Percentiles rank a stretch among this genome's conserved stretches.
These are phyloP conservation scores for Tiphia femorata DNA, from an alignment of 2,888 invertebrate genomes.

Conservation along the genomic window DNA sequence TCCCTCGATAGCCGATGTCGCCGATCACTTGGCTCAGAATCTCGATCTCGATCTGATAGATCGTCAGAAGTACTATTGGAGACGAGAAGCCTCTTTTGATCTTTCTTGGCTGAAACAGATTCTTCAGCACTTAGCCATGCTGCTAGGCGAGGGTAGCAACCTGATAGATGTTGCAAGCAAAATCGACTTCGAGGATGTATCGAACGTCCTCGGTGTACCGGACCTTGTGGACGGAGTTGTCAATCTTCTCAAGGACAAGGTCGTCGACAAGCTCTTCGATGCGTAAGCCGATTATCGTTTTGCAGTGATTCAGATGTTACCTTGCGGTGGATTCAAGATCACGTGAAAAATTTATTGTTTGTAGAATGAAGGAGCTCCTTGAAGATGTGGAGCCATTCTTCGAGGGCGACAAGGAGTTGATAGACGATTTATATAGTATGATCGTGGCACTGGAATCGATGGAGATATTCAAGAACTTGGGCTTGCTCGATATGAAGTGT, in stretches of 20 bases:
- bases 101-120: slow-evolving; percentile 71
- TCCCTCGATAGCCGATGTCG: slow-evolving; percentile 47
- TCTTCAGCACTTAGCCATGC: slow-evolving; percentile 64
- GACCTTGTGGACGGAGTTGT: slow-evolving; percentile 69
- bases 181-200: slow-evolving; percentile 67
- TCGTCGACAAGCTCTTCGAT: slow-evolving; percentile 68
- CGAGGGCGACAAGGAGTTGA: slow-evolving; percentile 57
- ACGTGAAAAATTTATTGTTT: no score
- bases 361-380: slow-evolving; percentile 70
- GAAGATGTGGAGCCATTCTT: slow-evolving; percentile 70
- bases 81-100: slow-evolving; percentile 70
- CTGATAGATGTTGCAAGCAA: slow-evolving; percentile 69
- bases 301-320: no score
- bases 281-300: slow-evolving; percentile 69
- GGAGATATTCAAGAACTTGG: slow-evolving; percentile 69
- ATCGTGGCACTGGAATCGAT: slow-evolving; percentile 67
- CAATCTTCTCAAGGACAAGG: slow-evolving; percentile 70
- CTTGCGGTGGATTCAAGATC: no score
- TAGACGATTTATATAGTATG: slow-evolving; percentile 68
- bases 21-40: slow-evolving; percentile 43
- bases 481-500: slow-evolving; percentile 71
- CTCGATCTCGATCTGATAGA: slow-evolving; percentile 52
- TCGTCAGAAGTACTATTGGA: slow-evolving; percentile 56
- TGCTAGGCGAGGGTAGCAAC: slow-evolving; percentile 68
- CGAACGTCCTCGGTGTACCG: slow-evolving; percentile 59